These are phyloP conservation scores for Rhadina sibilatrix DNA, from an alignment of 2,113 vertebrate species.

Conservation along the genomic window DNA sequence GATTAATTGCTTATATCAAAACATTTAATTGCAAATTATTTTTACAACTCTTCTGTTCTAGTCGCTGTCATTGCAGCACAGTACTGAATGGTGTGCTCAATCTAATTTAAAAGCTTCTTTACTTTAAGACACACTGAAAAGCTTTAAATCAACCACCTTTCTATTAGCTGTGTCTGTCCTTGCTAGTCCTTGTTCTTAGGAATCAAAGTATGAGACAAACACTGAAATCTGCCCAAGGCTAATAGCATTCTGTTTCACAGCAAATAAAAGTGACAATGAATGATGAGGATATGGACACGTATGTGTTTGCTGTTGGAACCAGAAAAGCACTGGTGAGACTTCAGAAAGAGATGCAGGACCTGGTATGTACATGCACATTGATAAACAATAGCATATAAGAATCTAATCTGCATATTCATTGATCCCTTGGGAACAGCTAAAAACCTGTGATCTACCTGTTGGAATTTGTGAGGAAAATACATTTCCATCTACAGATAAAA, in stretches of 20 bases:
- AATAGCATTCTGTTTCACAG: slow-evolving; percentile 61
- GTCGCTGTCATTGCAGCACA: background rate
- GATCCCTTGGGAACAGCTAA: background rate
- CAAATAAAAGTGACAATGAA: slow-evolving; percentile 99
- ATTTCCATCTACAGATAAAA: background rate
- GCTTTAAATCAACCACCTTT: background rate
- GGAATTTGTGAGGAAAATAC: background rate
- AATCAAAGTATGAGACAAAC: background rate
- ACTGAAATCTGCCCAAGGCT: background rate
- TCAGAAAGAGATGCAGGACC: slow-evolving; percentile 99
- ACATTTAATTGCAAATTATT: background rate
- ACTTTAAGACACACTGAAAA: background rate
- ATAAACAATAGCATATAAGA: background rate
- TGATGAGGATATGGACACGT: slow-evolving; percentile 98
- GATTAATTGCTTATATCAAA: background rate
- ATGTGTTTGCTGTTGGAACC: slow-evolving; percentile 93
- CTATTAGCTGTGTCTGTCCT: background rate
- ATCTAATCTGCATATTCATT: background rate
- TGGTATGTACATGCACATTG: slow-evolving; percentile 72
- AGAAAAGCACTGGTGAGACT: slow-evolving; percentile 90
- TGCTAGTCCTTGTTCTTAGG: background rate
- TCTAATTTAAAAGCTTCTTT: background rate
- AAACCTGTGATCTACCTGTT: background rate
- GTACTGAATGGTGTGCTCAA: background rate
- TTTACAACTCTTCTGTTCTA: background rate